phyloP scores from a whole-genome alignment of 37 sponge, comb jelly and placozoan species.

The Beroe ovata region DNA sequence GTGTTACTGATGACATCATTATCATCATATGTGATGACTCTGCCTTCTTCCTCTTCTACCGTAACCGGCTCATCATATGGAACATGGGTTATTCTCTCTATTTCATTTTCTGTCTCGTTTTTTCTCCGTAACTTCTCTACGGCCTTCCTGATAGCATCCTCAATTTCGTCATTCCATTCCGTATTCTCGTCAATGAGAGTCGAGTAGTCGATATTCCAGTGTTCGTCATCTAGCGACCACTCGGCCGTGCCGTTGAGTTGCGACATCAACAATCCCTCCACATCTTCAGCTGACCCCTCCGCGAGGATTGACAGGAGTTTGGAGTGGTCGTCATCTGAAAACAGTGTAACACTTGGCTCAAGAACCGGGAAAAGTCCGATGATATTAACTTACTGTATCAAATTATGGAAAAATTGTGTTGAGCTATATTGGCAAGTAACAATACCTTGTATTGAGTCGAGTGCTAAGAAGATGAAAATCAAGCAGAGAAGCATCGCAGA shows the following conservation, averaged over 20 bases:
- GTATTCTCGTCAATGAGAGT: no score
- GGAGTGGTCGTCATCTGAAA: neutral
- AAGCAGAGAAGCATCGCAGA: neutral
- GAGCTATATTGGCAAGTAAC: no score
- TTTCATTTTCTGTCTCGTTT: no score
- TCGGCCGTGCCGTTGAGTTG: neutral
- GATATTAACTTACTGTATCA: no score
- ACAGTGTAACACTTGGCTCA: no score
- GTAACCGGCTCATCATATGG: no score
- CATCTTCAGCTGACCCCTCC: neutral
- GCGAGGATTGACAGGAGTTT: neutral
- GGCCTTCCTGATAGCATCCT: neutral
- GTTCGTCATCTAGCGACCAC: neutral
- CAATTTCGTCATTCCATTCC: neutral
- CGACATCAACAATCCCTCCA: neutral
- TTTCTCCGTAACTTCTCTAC: no score
- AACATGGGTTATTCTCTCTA: no score
- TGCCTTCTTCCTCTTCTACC: no score
- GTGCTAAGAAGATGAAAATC: neutral
- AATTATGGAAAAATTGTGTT: no score
- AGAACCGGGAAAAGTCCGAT: no score
- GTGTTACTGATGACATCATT: no score
- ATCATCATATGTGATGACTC: neutral
- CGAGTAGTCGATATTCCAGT: neutral
- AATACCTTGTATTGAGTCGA: neutral